A percentile compares a stretch with the other conserved stretches of the same genome.
phyloP scores from a whole-genome alignment of 2,113 vertebrate genomes.

The Daphoenositta chrysoptera region DNA sequence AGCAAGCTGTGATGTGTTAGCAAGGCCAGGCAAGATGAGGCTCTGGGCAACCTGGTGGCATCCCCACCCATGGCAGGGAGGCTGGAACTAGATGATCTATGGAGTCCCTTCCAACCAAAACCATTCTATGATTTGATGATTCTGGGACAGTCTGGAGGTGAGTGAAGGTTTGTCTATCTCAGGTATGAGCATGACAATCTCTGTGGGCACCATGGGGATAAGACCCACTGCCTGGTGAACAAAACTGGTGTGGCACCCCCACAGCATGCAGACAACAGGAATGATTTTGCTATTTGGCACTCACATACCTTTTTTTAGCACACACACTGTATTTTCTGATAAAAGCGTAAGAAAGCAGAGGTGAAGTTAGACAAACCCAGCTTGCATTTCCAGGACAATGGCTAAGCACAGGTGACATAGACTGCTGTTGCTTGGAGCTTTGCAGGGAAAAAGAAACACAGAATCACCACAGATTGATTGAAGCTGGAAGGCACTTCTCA shows the following conservation, averaged over 20 bases:
- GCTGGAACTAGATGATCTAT: neutral
- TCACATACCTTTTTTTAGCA: neutral
- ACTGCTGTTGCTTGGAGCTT: neutral
- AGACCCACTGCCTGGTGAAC: neutral
- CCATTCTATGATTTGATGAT: neutral
- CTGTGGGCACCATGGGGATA: neutral
- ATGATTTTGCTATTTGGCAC: neutral
- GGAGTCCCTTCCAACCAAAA: neutral
- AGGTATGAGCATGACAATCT: neutral
- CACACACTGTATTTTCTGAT: neutral
- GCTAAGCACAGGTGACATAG: neutral
- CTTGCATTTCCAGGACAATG: neutral
- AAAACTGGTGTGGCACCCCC: neutral
- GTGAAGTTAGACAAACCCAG: neutral
- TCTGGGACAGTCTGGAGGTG: neutral
- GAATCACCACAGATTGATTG: neutral
- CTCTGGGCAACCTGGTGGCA: neutral
- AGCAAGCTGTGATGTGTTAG: neutral
- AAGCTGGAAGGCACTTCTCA: neutral
- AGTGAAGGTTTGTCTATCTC: neutral
- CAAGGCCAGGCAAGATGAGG: neutral
- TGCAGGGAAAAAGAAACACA: neutral
- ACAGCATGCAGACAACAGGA: neutral
- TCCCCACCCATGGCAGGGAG: neutral
- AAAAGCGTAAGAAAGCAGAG: neutral